Conservation (phyloP, 2,797 vertebrate genomes). For the Anguilla marmorata region DNA sequence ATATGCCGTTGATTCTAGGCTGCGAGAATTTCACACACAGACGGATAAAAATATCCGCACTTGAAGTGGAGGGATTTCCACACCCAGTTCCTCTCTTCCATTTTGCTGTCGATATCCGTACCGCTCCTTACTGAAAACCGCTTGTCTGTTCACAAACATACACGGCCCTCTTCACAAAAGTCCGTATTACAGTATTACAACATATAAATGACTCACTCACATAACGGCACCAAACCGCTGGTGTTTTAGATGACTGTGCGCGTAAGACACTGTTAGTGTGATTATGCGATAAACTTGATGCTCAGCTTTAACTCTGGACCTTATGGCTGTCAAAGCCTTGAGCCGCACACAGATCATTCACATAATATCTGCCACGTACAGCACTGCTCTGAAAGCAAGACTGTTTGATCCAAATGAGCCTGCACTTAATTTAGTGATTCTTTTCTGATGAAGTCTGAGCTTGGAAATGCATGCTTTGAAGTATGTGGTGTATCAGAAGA, state of each 20-base stretch:
- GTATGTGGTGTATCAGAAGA: neutral
- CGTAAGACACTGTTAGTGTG: neutral
- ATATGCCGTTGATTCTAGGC: slow-evolving; percentile 38
- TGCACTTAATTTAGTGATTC: neutral
- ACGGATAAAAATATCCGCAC: slow-evolving; percentile 54
- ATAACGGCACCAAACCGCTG: neutral
- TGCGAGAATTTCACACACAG: slow-evolving; percentile 54
- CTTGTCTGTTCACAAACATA: slow-evolving; percentile 32
- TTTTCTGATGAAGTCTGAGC: neutral
- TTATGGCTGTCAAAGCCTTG: neutral
- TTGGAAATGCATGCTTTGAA: neutral
- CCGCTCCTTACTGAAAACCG: neutral
- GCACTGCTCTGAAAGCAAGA: neutral
- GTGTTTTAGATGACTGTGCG: neutral
- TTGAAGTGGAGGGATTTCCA: slow-evolving; percentile 54
- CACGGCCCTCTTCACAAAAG: slow-evolving; percentile 35
- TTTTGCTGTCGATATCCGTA: neutral
- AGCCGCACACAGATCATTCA: neutral
- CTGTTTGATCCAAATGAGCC: neutral
- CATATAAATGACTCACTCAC: slow-evolving; percentile 5
- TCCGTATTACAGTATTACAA: slow-evolving; percentile 26
- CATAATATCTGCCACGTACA: neutral
- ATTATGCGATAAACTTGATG: neutral
- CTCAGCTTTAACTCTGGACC: neutral
- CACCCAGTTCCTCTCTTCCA: slow-evolving; percentile 73